Conservation (phyloP, 2,888 invertebrate genomes). For the Ernsta delagoae region DNA sequence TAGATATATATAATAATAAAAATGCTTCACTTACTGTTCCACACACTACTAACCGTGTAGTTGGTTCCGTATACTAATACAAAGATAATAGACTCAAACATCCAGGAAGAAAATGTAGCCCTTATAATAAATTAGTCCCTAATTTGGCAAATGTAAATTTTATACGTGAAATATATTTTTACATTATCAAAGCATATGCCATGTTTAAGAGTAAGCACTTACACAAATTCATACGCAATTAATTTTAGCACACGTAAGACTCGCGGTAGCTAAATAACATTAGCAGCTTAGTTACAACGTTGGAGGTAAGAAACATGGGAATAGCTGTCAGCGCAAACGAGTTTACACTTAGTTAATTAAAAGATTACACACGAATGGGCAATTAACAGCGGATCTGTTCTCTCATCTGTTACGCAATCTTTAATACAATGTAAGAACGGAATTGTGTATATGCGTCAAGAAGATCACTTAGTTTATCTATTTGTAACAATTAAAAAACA, state of each 20-base stretch:
- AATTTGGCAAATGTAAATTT: no score
- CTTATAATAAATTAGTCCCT: no score
- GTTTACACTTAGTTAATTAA: constrained; percentile 79
- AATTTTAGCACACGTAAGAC: constrained; percentile 7
- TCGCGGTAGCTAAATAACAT: constrained; percentile 9
- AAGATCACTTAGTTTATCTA: background rate
- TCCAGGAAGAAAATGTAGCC: no score
- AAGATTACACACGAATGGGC: constrained; percentile 79
- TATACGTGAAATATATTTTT: background rate
- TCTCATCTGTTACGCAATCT: constrained; percentile 67
- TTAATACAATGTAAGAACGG: constrained; percentile 46
- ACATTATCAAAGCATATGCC: no score
- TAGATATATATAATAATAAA: no score
- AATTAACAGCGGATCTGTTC: constrained; percentile 76
- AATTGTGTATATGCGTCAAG: constrained; percentile 40
- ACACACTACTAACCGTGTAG: no score
- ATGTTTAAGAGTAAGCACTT: background rate
- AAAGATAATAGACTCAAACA: no score
- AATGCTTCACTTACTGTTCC: no score
- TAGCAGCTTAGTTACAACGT: constrained; percentile 19
- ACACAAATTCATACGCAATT: constrained; percentile 3
- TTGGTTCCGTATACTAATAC: no score
- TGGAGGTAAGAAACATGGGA: constrained; percentile 29
- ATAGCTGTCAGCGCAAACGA: constrained; percentile 61
- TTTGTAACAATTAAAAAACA: no score